phyloP scores from a whole-genome alignment of 35 echinoderm and acorn worm species.

The Patiria miniata region DNA sequence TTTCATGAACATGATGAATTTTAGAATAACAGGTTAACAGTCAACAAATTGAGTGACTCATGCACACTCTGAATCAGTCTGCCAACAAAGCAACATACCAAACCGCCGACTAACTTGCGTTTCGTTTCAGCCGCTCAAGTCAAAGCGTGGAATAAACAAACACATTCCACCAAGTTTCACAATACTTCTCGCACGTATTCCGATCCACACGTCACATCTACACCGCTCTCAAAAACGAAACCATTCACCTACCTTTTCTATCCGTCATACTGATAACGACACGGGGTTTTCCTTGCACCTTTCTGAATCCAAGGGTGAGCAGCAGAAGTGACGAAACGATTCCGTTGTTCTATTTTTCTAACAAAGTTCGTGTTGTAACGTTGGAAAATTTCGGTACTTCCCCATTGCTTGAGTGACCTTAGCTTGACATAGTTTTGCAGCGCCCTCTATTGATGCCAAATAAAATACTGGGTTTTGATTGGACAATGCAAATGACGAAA shows the following conservation, averaged over 20 bases:
- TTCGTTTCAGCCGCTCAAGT: too few relatives aligned
- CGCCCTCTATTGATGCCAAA: neutral
- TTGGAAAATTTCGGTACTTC: constrained; percentile 12
- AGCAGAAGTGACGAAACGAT: neutral
- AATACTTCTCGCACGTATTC: too few relatives aligned
- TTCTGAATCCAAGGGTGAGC: neutral
- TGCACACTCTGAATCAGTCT: too few relatives aligned
- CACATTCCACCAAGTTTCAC: too few relatives aligned
- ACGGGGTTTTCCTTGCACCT: neutral
- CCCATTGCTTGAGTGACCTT: neutral
- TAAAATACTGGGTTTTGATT: neutral
- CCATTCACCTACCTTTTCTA: neutral
- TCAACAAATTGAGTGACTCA: too few relatives aligned
- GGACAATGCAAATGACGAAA: neutral
- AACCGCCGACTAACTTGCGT: too few relatives aligned
- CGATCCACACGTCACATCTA: too few relatives aligned
- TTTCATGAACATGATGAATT: too few relatives aligned
- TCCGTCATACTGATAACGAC: neutral
- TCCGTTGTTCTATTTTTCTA: neutral
- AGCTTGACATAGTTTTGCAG: neutral
- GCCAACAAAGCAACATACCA: too few relatives aligned
- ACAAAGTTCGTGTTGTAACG: neutral
- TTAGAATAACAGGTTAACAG: too few relatives aligned
- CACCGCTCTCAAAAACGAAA: neutral
- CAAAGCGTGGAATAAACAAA: too few relatives aligned